phyloP scores from a whole-genome alignment of 2,888 invertebrate species.

The Ctena decussata region DNA sequence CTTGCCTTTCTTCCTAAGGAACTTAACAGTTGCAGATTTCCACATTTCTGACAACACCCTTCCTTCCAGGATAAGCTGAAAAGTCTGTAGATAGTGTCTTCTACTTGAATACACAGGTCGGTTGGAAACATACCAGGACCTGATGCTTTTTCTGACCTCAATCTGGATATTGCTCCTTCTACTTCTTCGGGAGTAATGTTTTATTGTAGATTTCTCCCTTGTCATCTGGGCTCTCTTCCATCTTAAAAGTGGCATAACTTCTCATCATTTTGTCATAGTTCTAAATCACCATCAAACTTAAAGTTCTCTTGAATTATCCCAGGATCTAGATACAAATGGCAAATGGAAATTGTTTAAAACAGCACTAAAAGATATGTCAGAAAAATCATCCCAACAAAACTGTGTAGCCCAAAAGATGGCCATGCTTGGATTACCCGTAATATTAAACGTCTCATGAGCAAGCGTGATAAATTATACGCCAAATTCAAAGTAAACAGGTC shows the following conservation, averaged over 20 bases:
- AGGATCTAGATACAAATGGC: no score
- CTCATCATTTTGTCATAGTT: no score
- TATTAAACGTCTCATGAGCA: neutral
- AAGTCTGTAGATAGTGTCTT: neutral
- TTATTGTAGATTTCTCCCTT: neutral
- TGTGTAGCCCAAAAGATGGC: neutral
- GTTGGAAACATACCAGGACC: neutral
- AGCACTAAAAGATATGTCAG: neutral
- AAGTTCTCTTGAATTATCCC: no score
- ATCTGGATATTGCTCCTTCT: neutral
- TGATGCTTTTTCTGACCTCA: conserved; percentile 6
- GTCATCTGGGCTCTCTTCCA: neutral
- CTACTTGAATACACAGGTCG: neutral
- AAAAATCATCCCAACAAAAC: neutral
- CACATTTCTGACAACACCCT: conserved; percentile 8
- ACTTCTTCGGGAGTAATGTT: conserved; percentile 1
- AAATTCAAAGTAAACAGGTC: neutral
- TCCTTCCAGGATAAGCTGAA: conserved; percentile 15
- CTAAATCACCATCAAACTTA: no score
- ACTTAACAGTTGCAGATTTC: conserved; percentile 22
- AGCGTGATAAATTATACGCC: neutral
- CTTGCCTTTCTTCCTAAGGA: conserved; percentile 26
- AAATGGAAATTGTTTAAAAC: no score
- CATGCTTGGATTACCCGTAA: neutral
- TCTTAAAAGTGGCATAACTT: no score